These are phyloP conservation scores for Ornithoptera priamus DNA, from an alignment of 2,888 invertebrate species.

Conservation along the genomic window DNA sequence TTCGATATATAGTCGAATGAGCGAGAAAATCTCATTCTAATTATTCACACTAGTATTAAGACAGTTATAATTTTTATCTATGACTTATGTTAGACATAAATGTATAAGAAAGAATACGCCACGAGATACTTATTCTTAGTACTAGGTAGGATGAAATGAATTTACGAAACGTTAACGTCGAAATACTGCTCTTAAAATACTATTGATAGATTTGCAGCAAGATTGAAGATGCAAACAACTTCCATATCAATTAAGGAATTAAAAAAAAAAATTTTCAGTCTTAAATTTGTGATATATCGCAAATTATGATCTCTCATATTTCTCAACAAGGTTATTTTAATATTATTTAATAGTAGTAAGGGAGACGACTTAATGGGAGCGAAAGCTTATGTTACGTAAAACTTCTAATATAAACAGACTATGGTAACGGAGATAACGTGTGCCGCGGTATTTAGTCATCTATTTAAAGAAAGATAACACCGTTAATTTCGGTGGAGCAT, in stretches of 20 bases:
- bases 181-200: too few species aligned
- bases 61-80: neutral
- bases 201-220: too few species aligned
- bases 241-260: too few species aligned
- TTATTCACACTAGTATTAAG: neutral
- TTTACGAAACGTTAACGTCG: too few species aligned
- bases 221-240: too few species aligned
- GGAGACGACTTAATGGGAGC: conserved; percentile 57
- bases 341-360: conserved; percentile 36
- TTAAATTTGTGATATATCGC: neutral
- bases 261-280: too few species aligned
- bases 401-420: conserved; percentile 63
- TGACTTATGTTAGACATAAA: too few species aligned
- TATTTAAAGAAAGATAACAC: conserved; percentile 74
- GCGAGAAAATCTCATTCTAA: neutral
- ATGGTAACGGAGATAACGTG: conserved; percentile 68
- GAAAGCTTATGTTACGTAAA: conserved; percentile 70
- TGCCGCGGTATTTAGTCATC: conserved; percentile 74
- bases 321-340: neutral
- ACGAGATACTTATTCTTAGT: too few species aligned
- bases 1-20: neutral
- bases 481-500: conserved; percentile 73
- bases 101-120: too few species aligned
- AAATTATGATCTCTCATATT: neutral
- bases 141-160: too few species aligned